phyloP scores from a whole-genome alignment of 2,888 invertebrate species.

The Copidosoma aretas region DNA sequence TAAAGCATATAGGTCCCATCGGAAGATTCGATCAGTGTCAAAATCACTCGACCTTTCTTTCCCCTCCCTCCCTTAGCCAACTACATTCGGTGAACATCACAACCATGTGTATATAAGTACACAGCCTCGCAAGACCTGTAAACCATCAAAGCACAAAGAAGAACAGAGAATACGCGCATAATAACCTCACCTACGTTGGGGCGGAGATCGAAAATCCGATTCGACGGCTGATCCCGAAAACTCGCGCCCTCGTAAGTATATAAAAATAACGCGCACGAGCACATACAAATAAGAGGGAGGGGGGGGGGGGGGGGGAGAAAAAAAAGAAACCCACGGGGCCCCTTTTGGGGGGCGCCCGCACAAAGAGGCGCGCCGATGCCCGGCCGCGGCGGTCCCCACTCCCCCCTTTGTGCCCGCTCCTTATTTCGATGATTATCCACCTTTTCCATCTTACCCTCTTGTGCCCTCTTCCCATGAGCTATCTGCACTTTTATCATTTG shows the following conservation, averaged over 20 bases:
- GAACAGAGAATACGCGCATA: background rate
- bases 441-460: no score
- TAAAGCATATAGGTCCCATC: background rate
- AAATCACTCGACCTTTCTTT: conserved; percentile 10
- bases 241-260: conserved; percentile 25
- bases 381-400: conserved; percentile 55
- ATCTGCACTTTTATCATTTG: no score
- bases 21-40: conserved; percentile 12
- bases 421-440: no score
- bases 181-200: background rate
- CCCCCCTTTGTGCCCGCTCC: conserved; percentile 42
- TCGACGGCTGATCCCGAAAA: conserved; percentile 53
- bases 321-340: no score
- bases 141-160: background rate
- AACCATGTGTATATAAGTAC: background rate
- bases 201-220: conserved; percentile 53
- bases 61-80: background rate
- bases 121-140: background rate
- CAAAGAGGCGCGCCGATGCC: conserved; percentile 27
- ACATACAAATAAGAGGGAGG: conserved; percentile 36
- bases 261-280: conserved; percentile 48
- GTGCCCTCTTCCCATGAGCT: no score
- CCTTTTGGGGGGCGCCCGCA: background rate
- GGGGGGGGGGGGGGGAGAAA: background rate
- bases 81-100: no score